Evolutionary conservation across 2,888 invertebrate species (phyloP), one percentile per base, ranked within the genome.

Genomic region (Monoplex corrugatus): DNA sequence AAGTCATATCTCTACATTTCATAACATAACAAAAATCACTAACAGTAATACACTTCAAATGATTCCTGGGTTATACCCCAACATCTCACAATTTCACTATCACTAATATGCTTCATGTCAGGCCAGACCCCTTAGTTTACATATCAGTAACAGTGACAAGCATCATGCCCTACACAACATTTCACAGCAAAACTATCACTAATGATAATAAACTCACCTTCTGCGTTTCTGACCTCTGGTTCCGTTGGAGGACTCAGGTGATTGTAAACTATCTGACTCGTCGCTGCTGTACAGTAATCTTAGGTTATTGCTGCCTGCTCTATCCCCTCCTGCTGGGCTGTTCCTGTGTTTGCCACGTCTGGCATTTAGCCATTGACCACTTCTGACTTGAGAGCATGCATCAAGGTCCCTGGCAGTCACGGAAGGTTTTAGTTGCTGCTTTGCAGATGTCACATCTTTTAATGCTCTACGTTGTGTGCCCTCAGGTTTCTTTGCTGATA

Each of bases 171-270:
- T n/a, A n/a, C n/a, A n/a, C n/a, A n/a, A n/a, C n/a, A n/a, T n/a
- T n/a, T n/a, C n/a, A n/a, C n/a, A n/a, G n/a, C n/a, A n/a, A n/a
- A n/a, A n/a, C n/a, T n/a, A n/a, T n/a, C n/a, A n/a, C n/a, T n/a
- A n/a, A n/a, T n/a, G n/a, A n/a, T n/a, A n/a, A 72, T 44, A 6
- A 84, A 23, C 57, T 84, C 38, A 84, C 84, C 50, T 35, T 84
- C 38, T 57, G 3, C 38, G 16, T 50, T 50, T 50, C 16, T 35
- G 38, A 35, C 38, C 57, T 57, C 84, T 43, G 40, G 84, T 35
- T 45, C 84, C 50, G 2, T 35, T 32, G 13, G 84, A 84, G 6
- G 10, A 38, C 19, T 16, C 38, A 23, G 84, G 28, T 19, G 84
- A 84, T 0, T 35, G n/a, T 32, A 45, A 2, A 23, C 38, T 23